These are phyloP conservation scores for Omphaloscelis lunosa DNA, from an alignment of 2,888 invertebrate genomes.

Conservation along the genomic window DNA sequence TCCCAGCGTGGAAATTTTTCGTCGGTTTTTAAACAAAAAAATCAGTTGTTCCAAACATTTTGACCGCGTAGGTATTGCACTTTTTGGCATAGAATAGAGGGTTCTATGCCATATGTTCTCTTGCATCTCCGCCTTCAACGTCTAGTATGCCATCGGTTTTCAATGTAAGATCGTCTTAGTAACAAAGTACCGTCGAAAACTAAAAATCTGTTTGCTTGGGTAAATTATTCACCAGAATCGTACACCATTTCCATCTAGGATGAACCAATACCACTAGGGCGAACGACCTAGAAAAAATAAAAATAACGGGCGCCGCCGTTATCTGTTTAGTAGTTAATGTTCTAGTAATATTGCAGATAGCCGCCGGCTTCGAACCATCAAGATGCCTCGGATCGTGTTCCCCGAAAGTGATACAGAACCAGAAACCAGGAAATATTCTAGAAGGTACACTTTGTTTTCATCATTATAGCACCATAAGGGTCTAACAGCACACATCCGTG, in stretches of 20 bases:
- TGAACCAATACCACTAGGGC: too few relatives aligned
- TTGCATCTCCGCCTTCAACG: neutral
- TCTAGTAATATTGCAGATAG: slow-evolving; percentile 76
- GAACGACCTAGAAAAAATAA: neutral
- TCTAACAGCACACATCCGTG: too few relatives aligned
- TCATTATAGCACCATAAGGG: neutral
- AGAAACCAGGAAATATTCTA: slow-evolving; percentile 85
- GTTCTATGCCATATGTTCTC: neutral
- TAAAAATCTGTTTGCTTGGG: neutral
- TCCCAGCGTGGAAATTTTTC: too few relatives aligned
- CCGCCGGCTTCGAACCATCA: slow-evolving; percentile 85
- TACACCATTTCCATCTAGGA: neutral
- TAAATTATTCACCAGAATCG: neutral
- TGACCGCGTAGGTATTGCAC: too few relatives aligned
- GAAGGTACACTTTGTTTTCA: slow-evolving; percentile 75
- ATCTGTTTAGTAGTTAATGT: neutral
- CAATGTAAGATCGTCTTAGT: neutral
- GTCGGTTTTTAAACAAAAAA: too few relatives aligned
- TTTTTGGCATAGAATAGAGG: too few relatives aligned
- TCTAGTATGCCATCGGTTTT: neutral
- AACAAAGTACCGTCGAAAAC: neutral
- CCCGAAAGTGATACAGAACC: slow-evolving; percentile 89
- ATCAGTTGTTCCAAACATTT: too few relatives aligned
- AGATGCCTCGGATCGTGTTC: slow-evolving; percentile 88
- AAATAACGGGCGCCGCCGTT: neutral